These are phyloP conservation scores for Nematostella vectensis DNA, from an alignment of 92 coral and sea anemone species.

Conservation along the genomic window DNA sequence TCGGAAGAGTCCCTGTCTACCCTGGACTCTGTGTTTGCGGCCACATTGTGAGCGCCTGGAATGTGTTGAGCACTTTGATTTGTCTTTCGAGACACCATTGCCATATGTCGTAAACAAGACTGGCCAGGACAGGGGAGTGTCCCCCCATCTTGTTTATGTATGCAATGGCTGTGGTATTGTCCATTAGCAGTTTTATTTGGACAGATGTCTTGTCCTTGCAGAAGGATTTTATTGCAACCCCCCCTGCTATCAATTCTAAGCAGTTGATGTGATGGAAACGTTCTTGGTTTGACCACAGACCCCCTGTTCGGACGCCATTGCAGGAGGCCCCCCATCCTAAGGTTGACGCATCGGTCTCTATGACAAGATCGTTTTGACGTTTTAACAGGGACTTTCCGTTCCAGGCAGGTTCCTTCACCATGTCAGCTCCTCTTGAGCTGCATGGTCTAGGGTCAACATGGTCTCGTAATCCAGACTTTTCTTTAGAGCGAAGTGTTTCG, in stretches of 20 bases:
- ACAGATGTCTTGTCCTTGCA: constrained; percentile 33
- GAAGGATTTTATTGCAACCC: constrained; percentile 31
- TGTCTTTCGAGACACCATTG: constrained; percentile 27
- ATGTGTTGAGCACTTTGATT: constrained; percentile 21
- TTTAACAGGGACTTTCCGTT: constrained; percentile 20
- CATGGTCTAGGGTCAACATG: constrained; percentile 5
- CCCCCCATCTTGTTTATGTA: constrained; percentile 33
- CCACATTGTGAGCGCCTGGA: constrained; percentile 26
- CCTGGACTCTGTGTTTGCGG: constrained; percentile 32
- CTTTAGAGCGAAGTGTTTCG: constrained; percentile 17
- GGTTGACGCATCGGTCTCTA: constrained; percentile 31
- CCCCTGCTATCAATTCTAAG: constrained; percentile 44
- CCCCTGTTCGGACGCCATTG: constrained; percentile 27
- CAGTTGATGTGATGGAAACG: constrained; percentile 22
- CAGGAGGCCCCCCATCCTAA: constrained; percentile 34
- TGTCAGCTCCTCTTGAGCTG: constrained; percentile 12
- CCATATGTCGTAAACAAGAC: constrained; percentile 35
- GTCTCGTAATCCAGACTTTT: constrained; percentile 18
- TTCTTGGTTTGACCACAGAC: constrained; percentile 26
- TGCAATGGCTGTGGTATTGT: constrained; percentile 32
- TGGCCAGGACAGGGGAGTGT: constrained; percentile 22
- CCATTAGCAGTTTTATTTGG: constrained; percentile 29
- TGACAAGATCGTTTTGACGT: constrained; percentile 4
- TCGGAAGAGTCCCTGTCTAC: constrained; percentile 9
- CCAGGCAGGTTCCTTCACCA: constrained; percentile 40